Percentiles rank a stretch among this genome's conserved stretches.
These are phyloP conservation scores for Patella caerulea DNA, from an alignment of 2,888 invertebrate genomes.

Conservation along the genomic window DNA sequence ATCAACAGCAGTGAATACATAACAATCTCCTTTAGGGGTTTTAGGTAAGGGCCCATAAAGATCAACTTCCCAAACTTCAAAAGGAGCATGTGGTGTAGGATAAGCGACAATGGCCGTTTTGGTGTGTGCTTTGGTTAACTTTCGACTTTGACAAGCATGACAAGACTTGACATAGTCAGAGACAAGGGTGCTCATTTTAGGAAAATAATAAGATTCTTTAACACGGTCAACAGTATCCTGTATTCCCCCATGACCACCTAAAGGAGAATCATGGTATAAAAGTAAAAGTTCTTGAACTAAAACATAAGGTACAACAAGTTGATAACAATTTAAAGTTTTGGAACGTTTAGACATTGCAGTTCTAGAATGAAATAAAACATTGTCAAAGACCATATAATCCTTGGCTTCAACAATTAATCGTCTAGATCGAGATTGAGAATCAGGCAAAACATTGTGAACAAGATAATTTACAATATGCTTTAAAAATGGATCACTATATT, in stretches of 20 bases:
- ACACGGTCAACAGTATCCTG: constrained; percentile 29
- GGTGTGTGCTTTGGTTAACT: constrained; percentile 22
- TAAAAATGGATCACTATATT: constrained; percentile 17
- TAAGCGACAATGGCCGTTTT: constrained; percentile 22
- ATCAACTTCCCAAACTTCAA: constrained; percentile 29
- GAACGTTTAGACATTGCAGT: constrained; percentile 26
- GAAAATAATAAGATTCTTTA: constrained; percentile 26
- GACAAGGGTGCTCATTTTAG: constrained; percentile 18
- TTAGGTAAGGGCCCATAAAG: constrained; percentile 26
- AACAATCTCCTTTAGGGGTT: constrained; percentile 21
- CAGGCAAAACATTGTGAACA: constrained; percentile 19
- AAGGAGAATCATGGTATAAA: constrained; percentile 28
- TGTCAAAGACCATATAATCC: constrained; percentile 31
- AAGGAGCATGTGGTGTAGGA: constrained; percentile 24
- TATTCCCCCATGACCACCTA: constrained; percentile 30
- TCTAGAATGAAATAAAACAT: constrained; percentile 30
- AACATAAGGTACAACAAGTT: constrained; percentile 29
- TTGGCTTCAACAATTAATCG: constrained; percentile 24
- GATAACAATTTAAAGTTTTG: constrained; percentile 22
- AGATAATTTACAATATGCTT: constrained; percentile 14
- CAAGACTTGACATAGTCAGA: constrained; percentile 24
- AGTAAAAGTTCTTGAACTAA: constrained; percentile 25
- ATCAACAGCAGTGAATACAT: constrained; percentile 25
- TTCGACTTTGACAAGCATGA: constrained; percentile 26
- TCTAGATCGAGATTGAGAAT: constrained; percentile 29